Evolutionary conservation across 2,797 vertebrate genomes (phyloP).

Genomic region (Helicolenus hilgendorfi): DNA sequence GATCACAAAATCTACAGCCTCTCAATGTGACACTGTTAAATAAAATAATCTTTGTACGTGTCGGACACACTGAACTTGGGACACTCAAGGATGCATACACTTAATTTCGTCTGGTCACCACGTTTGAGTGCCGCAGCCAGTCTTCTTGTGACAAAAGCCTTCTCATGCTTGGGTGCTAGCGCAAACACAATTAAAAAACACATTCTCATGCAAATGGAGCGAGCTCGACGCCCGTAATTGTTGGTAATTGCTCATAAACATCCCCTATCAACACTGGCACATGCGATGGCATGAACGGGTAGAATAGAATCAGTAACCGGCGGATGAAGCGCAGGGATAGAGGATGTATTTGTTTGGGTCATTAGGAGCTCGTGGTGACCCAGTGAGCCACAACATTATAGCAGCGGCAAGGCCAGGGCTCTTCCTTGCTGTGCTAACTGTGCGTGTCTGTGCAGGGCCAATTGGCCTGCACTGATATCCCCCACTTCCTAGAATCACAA

Average conservation of each 20-base stretch:
- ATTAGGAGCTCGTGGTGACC: slow-evolving; percentile 80
- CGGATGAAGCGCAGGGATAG: slow-evolving; percentile 59
- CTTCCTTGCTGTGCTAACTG: slow-evolving; percentile 64
- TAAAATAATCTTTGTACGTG: not conserved
- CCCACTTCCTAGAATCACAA: slow-evolving; percentile 77
- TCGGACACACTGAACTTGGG: not conserved
- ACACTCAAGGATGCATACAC: not conserved
- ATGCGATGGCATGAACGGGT: slow-evolving; percentile 60
- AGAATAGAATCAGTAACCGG: slow-evolving; percentile 53
- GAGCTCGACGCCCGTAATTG: slow-evolving; percentile 61
- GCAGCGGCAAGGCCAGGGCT: slow-evolving; percentile 47
- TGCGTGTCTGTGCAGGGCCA: slow-evolving; percentile 75
- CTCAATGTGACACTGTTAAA: not conserved
- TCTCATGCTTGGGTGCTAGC: slow-evolving; percentile 59
- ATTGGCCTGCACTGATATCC: slow-evolving; percentile 75
- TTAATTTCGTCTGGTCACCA: slow-evolving; percentile 2
- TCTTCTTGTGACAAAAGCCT: slow-evolving; percentile 47
- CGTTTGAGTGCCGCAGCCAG: slow-evolving; percentile 20
- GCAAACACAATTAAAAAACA: slow-evolving; percentile 70
- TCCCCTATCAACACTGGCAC: slow-evolving; percentile 72
- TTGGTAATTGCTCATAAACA: slow-evolving; percentile 82
- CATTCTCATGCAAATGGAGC: slow-evolving; percentile 57
- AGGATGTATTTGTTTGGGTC: slow-evolving; percentile 78
- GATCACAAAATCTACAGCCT: not conserved
- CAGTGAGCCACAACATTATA: slow-evolving; percentile 74